Base-by-base conservation (phyloP, 53 echinoderm and acorn worm species). In the Arbacia lixula region DNA sequence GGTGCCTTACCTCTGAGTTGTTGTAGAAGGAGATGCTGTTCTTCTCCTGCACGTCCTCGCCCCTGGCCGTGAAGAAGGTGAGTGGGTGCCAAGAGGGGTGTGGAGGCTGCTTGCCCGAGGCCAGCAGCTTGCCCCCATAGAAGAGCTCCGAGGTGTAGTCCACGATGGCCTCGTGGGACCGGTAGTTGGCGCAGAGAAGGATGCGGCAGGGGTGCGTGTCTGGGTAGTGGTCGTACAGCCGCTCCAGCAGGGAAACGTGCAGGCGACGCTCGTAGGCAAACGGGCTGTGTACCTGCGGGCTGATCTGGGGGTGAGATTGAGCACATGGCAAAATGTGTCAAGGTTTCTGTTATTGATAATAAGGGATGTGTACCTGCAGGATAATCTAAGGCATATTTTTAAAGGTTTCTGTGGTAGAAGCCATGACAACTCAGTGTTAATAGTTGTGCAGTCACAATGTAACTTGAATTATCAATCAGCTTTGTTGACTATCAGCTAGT, bases 31-130 rank as follows among this genome's bases (percentile, higher is more conserved):
- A 86, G 14, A 94, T 94, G 71, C 98, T 98, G 84, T 98, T 98
- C 89, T 94, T 98, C 68, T 98, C 98, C 73, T 98, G 98, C 25
- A 98, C 73, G 36, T 98, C 98, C 85, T 98, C 98, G 6, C 98
- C 98, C 40, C 94, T 72, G 12, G 98, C 91, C 10, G 98, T 98
- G 88, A 92, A 98, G 85, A 94, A 98, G 0, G 92, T 90, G 83
- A 98, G 81, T 28, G 98, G 94, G 40, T 90, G 88, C 77, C 85
- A 94, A 65, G 86, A 88, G 22, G 83, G 85, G 86, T 94, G 94
- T 0, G 84, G 38, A 1, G 87, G 94, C 84, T 98, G 98, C 81
- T 92, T 92, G 65, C 98, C 98, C 14, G 90, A 90, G 50, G 87
- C 86, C 54, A 92, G 82, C 24, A 98, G 87, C 71, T 94, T 94